Conservation (phyloP, 2,113 vertebrate species). For the Gadus macrocephalus region DNA sequence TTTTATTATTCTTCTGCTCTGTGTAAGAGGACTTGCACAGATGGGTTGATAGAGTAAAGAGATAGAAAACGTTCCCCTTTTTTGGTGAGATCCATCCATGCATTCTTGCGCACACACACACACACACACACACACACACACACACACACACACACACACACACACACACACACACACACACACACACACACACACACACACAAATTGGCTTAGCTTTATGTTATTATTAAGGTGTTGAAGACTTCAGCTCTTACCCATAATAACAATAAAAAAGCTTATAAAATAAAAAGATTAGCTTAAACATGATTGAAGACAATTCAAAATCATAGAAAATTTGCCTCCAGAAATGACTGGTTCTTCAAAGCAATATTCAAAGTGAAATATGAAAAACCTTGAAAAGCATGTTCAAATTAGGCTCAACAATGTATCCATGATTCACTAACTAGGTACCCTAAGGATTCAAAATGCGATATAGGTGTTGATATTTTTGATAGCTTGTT, state of each 20-base stretch:
- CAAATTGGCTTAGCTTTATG: background rate
- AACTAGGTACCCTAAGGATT: too few relatives aligned
- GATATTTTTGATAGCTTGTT: background rate
- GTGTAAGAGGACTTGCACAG: slow-evolving; percentile 32
- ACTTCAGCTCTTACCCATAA: too few relatives aligned
- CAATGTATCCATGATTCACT: too few relatives aligned
- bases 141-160: background rate
- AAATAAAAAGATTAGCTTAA: slow-evolving; percentile 3
- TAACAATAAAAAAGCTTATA: too few relatives aligned
- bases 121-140: background rate
- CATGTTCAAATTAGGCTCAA: too few relatives aligned
- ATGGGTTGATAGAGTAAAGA: slow-evolving; percentile 34
- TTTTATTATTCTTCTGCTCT: slow-evolving; percentile 48
- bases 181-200: too few relatives aligned
- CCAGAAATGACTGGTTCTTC: slow-evolving; percentile 20
- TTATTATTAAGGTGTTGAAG: background rate
- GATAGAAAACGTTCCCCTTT: background rate
- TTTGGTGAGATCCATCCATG: slow-evolving; percentile 21
- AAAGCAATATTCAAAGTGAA: slow-evolving; percentile 8
- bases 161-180: background rate
- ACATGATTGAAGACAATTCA: slow-evolving; percentile 1
- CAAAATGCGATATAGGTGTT: background rate
- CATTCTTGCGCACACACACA: slow-evolving; percentile 1
- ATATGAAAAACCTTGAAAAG: too few relatives aligned
- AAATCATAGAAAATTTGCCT: slow-evolving; percentile 5